Evolutionary conservation across 2,888 invertebrate genomes (phyloP).

Genomic region (Allolobophora icterica): DNA sequence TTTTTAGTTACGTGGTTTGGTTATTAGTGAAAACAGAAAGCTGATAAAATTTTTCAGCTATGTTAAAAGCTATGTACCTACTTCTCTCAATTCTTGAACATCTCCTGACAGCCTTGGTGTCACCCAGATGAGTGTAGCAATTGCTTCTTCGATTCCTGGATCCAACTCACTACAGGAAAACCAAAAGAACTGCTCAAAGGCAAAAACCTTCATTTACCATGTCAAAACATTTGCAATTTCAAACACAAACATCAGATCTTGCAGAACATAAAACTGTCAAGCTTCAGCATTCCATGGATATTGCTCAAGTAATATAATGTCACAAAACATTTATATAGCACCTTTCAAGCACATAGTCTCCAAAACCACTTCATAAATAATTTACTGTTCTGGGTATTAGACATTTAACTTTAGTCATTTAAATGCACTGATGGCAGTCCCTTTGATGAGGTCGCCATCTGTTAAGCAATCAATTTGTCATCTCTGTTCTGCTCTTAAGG

Average conservation of each 20-base stretch:
- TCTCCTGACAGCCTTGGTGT: constrained; percentile 81
- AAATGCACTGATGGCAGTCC: neutral
- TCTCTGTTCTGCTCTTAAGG: neutral
- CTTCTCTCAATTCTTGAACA: constrained; percentile 75
- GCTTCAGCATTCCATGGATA: neutral
- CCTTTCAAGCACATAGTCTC: too few relatives aligned
- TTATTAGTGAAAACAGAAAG: neutral
- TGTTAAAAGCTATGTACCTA: constrained; percentile 62
- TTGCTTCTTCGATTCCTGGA: constrained; percentile 91
- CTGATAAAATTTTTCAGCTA: neutral
- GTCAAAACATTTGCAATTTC: neutral
- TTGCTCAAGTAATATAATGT: too few relatives aligned
- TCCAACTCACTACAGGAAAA: constrained; percentile 74
- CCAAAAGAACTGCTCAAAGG: neutral
- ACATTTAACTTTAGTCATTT: neutral
- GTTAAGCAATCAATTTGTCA: too few relatives aligned
- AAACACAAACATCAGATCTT: neutral
- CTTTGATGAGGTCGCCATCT: too few relatives aligned
- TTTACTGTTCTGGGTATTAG: neutral
- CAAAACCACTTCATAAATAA: neutral
- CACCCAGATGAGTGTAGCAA: constrained; percentile 94
- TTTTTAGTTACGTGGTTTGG: too few relatives aligned
- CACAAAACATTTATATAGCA: too few relatives aligned
- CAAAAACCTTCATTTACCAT: neutral
- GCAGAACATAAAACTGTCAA: neutral